Evolutionary conservation across 1,140 invertebrate genomes (phyloP), one percentile per base, ranked within the genome.

Genomic region (Lasioglossum baleicum): DNA sequence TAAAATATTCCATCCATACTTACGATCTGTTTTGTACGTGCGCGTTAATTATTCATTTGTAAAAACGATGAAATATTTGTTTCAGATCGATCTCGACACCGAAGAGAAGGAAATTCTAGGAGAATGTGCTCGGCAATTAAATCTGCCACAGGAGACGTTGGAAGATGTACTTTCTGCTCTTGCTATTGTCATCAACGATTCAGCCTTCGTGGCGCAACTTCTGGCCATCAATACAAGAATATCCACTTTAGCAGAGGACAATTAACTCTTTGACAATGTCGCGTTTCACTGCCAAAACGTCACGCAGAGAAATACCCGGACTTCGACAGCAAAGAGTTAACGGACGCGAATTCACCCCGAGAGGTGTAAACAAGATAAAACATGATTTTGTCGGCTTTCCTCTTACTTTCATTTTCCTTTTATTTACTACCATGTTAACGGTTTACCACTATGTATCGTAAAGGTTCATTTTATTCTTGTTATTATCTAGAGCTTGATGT

Each of bases 181-280:
- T 35, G 95, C 95, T 31, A 94, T 93, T 73, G 94, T 97, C 81
- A 94, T 97, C 88, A 93, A 93, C n/a, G 96, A 98, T 87, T 94
- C 95, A 65, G 94, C 94, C 66, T 98, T 96, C 87, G 94, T 96
- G 85, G 91, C 91, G 7, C 96, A 97, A 92, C 90, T 97, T 40
- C 92, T 96, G 82, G 93, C 94, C 35, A 95, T 97, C 75, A 97
- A 98, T 89, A 90, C 95, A 75, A 94, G 94, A 84, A 96, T 98
- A 83, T 95, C 96, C 75, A 94, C 94, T 80, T 94, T 97, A 87
- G 96, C 96, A 73, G 95, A 95, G 84, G 96, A 96, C 78, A 96
- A 96, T 93, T 96, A 35, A 35, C 35, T 35, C 35, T 35, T 35
- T 35, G 5, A 35, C 35, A 35, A 35, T 35, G 35, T 35, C 35